These are phyloP conservation scores for Peromyscus eremicus DNA, from an alignment of 2,797 vertebrate genomes.

Conservation along the genomic window DNA sequence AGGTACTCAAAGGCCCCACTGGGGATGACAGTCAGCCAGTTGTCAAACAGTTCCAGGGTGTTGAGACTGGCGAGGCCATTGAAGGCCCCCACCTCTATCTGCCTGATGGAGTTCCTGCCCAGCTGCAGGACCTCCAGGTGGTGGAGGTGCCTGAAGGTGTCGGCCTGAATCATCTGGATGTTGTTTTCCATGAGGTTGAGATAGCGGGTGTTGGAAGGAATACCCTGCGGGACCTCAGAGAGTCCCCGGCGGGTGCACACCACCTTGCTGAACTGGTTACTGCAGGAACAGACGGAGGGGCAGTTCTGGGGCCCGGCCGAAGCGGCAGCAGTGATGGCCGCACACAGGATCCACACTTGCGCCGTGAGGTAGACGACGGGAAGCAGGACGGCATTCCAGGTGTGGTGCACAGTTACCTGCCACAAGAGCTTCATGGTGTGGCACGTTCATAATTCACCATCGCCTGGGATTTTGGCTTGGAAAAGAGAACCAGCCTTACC, in stretches of 20 bases:
- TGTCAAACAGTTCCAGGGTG: slow-evolving; percentile 98
- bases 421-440: slow-evolving; percentile 99
- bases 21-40: slow-evolving; percentile 98
- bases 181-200: slow-evolving; percentile 99
- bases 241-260: slow-evolving; percentile 97
- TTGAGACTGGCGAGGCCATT: slow-evolving; percentile 98
- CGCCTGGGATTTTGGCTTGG: slow-evolving; percentile 90
- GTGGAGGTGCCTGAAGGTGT: slow-evolving; percentile 97
- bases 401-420: slow-evolving; percentile 98
- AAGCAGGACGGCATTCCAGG: slow-evolving; percentile 96
- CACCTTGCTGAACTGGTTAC: slow-evolving; percentile 98
- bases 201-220: slow-evolving; percentile 96
- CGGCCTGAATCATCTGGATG: slow-evolving; percentile 97
- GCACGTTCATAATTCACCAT: slow-evolving; percentile 99
- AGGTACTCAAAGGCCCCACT: slow-evolving; percentile 99
- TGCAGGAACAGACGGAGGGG: slow-evolving; percentile 97
- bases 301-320: slow-evolving; percentile 95
- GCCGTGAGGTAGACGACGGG: slow-evolving; percentile 95
- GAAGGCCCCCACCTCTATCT: slow-evolving; percentile 99
- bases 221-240: slow-evolving; percentile 94
- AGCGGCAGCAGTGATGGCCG: slow-evolving; percentile 86
- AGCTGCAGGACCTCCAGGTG: slow-evolving; percentile 98
- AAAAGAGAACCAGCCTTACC: slow-evolving; percentile 92
- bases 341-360: slow-evolving; percentile 94
- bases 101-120: slow-evolving; percentile 97